phyloP scores from a whole-genome alignment of 2,113 vertebrate species.

The Mesoclemmys tuberculata region DNA sequence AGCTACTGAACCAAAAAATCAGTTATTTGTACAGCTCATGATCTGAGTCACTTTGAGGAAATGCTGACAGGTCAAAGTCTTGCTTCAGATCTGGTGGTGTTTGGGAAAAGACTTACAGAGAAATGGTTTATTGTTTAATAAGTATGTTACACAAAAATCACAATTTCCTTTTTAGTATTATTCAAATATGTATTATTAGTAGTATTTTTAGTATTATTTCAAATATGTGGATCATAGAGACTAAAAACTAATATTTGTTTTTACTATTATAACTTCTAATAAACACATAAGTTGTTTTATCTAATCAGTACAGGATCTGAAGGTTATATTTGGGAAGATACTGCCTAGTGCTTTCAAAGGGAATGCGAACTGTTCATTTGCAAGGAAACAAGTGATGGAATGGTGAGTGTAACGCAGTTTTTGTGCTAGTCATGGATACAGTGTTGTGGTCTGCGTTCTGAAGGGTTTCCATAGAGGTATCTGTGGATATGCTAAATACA shows the following conservation, averaged over 20 bases:
- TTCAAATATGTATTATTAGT: too few relatives aligned
- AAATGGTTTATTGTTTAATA: not conserved
- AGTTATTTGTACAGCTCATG: not conserved
- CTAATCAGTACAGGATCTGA: not conserved
- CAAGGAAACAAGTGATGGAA: not conserved
- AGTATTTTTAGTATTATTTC: too few relatives aligned
- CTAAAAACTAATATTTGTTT: not conserved
- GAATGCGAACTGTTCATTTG: not conserved
- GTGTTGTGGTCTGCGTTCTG: not conserved
- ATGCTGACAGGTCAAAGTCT: not conserved
- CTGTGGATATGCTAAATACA: not conserved
- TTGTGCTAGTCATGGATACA: not conserved
- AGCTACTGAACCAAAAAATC: too few relatives aligned
- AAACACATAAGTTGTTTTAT: rapidly evolving
- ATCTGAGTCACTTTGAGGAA: not conserved
- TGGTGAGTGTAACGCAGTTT: not conserved
- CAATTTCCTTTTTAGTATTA: not conserved
- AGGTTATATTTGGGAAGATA: not conserved
- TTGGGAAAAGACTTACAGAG: not conserved
- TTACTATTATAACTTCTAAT: not conserved
- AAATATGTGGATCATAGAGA: not conserved
- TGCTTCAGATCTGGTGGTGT: not conserved
- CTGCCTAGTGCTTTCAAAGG: not conserved
- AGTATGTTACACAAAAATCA: not conserved
- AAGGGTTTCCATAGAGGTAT: not conserved